A percentile compares a stretch with the other conserved stretches of the same genome.
Conservation (phyloP, 2,797 vertebrate genomes). For the Coccyzus lansbergi region DNA sequence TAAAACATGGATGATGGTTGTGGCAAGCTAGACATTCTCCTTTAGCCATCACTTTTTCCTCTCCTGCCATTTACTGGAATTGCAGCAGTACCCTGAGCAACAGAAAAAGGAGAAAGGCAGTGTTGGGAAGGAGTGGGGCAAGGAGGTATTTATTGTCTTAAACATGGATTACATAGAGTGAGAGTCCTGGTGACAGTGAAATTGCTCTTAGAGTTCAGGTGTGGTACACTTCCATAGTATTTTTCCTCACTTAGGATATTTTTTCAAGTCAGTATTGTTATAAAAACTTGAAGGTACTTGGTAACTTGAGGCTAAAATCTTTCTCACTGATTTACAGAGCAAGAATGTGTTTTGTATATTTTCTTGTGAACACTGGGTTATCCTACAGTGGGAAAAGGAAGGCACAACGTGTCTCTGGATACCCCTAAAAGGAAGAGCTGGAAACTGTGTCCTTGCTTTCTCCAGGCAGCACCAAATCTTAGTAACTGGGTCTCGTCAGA, state of each 20-base stretch:
- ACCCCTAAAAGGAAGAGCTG: neutral
- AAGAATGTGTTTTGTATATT: neutral
- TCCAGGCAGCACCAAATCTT: neutral
- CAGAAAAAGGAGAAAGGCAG: neutral
- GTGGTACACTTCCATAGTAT: neutral
- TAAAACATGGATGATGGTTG: neutral
- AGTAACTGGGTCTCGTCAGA: neutral
- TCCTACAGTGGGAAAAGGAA: slow-evolving; percentile 10
- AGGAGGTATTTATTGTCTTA: neutral
- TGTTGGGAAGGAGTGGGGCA: neutral
- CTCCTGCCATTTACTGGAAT: neutral
- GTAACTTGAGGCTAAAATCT: neutral
- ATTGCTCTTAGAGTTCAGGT: neutral
- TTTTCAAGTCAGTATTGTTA: neutral
- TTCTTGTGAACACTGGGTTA: neutral
- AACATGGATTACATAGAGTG: neutral
- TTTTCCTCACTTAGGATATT: neutral
- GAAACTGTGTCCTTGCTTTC: neutral
- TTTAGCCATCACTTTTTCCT: neutral
- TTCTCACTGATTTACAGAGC: neutral
- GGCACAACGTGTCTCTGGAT: neutral
- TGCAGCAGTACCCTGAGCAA: neutral
- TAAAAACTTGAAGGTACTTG: neutral
- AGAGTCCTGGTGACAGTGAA: neutral
- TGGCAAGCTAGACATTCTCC: neutral